Base-by-base conservation (phyloP, 2,888 invertebrate genomes). In the Uropetala carovei region DNA sequence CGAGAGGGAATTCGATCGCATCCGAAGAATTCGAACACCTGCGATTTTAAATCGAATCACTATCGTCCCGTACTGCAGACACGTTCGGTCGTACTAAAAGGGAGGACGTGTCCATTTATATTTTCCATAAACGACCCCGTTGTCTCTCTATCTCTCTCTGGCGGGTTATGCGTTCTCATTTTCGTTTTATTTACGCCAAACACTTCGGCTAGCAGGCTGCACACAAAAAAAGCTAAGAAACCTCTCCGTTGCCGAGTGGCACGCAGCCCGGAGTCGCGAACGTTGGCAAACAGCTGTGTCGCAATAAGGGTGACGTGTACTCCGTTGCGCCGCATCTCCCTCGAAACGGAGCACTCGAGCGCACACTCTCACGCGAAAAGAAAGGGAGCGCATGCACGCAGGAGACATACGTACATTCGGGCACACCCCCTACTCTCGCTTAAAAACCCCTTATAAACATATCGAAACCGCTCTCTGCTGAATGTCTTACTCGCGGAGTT, bases 271-370 rank as follows among this genome's bases (percentile, higher is more conserved):
- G 22, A 68, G 75, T 75, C 75, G 75, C 75, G 75, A 75, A 75
- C 27, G 75, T 75, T 75, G 22, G 75, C 75, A 75, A 75, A 75
- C 75, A 75, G 75, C 75, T 75, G 75, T 75, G 75, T 75, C 75
- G 75, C 75, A 75, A 75, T 75, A 75, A 1, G 75, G 75, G 27
- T 75, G 75, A 75, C 27, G 27, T 75, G 75, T 75, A 75, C 22
- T 75, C 75, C 75, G 75, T 14, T 11, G 75, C 68, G n/a, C 22
- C 68, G 22, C 43, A 43, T 43, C 43, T 43, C 43, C 43, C 43
- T 43, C 64, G 64, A 64, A 64, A 64, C 64, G 11, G 64, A 68
- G 68, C 16, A 43, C 43, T 3, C 68, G 68, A 18, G 7, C 68
- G 75, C 22, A 9, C 75, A 75, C 27, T 75, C 68, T 68, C 68